Evolutionary conservation across 2,797 vertebrate genomes (phyloP).

Genomic region (Spea hammondii): DNA sequence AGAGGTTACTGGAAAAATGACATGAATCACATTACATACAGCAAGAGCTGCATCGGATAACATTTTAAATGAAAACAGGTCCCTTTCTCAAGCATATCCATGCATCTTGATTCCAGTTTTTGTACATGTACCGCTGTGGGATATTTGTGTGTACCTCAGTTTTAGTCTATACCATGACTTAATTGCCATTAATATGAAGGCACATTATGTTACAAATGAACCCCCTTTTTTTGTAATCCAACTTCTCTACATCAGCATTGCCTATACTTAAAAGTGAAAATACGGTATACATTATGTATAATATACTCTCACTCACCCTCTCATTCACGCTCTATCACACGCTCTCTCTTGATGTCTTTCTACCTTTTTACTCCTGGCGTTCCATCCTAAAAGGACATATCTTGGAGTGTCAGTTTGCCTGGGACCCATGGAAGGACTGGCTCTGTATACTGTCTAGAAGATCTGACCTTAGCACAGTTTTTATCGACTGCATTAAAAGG

Average conservation of each 20-base stretch:
- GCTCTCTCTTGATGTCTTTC: no score
- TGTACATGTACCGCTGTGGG: neutral
- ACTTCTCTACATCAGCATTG: neutral
- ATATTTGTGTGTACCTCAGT: constrained; percentile 16
- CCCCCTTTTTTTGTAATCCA: neutral
- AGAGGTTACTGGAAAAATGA: constrained; percentile 34
- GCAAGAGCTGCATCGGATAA: constrained; percentile 54
- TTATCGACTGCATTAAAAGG: no score
- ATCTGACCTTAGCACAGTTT: no score
- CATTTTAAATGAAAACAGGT: constrained; percentile 64
- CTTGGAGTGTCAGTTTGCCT: no score
- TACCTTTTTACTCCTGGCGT: no score
- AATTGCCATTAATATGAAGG: constrained; percentile 53
- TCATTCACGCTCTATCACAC: no score
- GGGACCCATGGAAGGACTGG: no score
- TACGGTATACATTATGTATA: no score
- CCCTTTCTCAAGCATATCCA: constrained; percentile 31
- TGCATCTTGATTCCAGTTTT: constrained; percentile 1
- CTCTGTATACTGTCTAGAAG: no score
- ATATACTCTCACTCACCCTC: no score
- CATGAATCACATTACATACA: constrained; percentile 52
- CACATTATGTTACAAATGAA: neutral
- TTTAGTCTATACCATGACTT: constrained; percentile 48
- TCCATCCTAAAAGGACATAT: no score
- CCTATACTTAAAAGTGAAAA: no score